Evolutionary conservation across 2,797 vertebrate genomes (phyloP).

Genomic region (Hydrophis major): DNA sequence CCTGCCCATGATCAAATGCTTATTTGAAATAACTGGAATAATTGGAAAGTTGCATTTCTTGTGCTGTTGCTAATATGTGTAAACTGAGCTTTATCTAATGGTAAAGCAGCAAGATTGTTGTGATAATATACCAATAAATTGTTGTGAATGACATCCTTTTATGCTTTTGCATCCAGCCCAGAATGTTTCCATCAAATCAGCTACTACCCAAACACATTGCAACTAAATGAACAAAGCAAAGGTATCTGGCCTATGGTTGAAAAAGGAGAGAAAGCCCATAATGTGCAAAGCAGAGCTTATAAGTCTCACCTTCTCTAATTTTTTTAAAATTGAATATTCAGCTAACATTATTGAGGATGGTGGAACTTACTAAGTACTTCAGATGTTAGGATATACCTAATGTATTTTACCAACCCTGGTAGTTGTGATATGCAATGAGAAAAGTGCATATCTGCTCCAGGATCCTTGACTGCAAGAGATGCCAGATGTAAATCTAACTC

Average conservation of each 20-base stretch:
- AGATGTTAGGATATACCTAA: background rate
- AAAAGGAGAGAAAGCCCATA: background rate
- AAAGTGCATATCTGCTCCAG: background rate
- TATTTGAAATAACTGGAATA: background rate
- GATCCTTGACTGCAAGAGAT: background rate
- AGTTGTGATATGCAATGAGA: background rate
- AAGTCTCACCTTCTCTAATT: background rate
- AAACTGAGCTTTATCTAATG: background rate
- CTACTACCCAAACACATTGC: too few relatives aligned
- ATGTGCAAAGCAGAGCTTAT: background rate
- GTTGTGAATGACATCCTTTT: background rate
- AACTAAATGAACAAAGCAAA: background rate
- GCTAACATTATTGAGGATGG: background rate
- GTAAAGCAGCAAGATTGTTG: background rate
- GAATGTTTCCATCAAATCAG: background rate
- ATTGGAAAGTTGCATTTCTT: background rate
- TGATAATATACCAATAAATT: background rate
- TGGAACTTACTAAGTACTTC: background rate
- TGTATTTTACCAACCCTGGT: background rate
- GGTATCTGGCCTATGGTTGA: background rate
- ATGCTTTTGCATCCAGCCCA: background rate
- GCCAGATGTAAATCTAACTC: background rate
- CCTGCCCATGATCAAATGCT: background rate
- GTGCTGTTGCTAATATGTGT: background rate
- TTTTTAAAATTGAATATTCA: background rate